Evolutionary conservation across 2,113 vertebrate species (phyloP), one percentile per base, ranked within the genome.

Genomic region (Tenebrosternarchus preto): DNA sequence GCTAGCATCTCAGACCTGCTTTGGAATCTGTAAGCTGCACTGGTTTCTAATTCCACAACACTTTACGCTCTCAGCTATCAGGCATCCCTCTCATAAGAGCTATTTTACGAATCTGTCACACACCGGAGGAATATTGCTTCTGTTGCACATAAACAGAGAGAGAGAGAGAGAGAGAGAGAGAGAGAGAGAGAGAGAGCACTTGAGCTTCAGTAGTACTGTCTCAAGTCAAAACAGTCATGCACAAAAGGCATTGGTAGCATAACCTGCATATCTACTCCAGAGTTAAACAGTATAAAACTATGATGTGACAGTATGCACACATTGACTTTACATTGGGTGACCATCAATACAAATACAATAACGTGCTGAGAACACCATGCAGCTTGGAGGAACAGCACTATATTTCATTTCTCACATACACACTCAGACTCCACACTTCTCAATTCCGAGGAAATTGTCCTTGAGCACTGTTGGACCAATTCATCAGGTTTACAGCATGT

Each of bases 61-160:
- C n/a, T n/a, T n/a, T 64, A 73, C 27, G 73, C 63, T 50, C 43
- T 50, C 43, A 50, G n/a, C 69, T 73, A 20, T 55, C 73, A 31
- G 78, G 29, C 57, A 64, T 39, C 72, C 63, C 27, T 55, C 43
- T 64, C 69, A 80, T 80, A 80, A 80, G 39, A 73, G 69, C 69
- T 80, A 19, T 43, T 80, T 73, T 80, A 73, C 69, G 73, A 80
- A 63, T 59, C 69, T 5, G 19, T 73, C 69, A 73, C 78, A 73
- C 20, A 53, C 57, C 64, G n/a, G 19, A 33, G 24, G 61, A n/a
- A 24, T 39, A 39, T 22, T 22, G 56, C 55, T 39, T 39, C 33
- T 68, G 19, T n/a, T 39, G 64, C 33, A 36, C 33, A n/a, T 36
- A 68, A 68, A 66, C 27, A 66, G 12, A 64, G 15, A 29, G 25